Conservation (phyloP, 2,888 invertebrate genomes). For the Folsomia manolachei region DNA sequence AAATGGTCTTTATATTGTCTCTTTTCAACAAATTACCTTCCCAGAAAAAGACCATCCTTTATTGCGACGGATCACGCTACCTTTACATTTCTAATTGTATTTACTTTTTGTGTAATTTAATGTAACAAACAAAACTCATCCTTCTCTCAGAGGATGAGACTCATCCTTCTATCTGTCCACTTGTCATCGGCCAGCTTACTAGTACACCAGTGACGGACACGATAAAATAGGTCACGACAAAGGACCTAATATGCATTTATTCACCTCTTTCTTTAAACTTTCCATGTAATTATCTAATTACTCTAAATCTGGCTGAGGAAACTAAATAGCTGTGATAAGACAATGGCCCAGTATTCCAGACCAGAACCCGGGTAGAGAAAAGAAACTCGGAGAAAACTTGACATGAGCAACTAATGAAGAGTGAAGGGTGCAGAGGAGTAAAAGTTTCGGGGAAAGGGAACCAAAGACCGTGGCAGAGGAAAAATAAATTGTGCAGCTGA, state of each 20-base stretch:
- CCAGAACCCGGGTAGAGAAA: neutral
- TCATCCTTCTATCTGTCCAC: no score
- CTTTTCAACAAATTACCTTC: constrained; percentile 41
- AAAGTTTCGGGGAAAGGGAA: neutral
- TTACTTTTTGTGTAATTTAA: constrained; percentile 27
- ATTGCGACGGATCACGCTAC: constrained; percentile 47
- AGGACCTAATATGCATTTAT: neutral
- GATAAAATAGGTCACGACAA: neutral
- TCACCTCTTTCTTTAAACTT: neutral
- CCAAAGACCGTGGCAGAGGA: constrained; percentile 18
- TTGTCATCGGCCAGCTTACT: neutral
- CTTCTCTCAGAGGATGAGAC: no score
- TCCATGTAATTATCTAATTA: neutral
- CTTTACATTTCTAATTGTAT: constrained; percentile 42
- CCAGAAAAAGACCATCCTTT: constrained; percentile 44
- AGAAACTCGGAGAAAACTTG: neutral
- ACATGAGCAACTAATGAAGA: constrained; percentile 10
- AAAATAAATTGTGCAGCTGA: constrained; percentile 41
- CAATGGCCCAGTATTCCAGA: no score
- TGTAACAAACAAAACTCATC: no score
- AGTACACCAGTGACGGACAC: neutral
- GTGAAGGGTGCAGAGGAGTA: constrained; percentile 12
- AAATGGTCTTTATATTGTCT: constrained; percentile 31
- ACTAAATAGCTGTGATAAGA: no score
- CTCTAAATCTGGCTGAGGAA: neutral